phyloP scores from a whole-genome alignment of 2,888 invertebrate species.

The Dryadula phaetusa region DNA sequence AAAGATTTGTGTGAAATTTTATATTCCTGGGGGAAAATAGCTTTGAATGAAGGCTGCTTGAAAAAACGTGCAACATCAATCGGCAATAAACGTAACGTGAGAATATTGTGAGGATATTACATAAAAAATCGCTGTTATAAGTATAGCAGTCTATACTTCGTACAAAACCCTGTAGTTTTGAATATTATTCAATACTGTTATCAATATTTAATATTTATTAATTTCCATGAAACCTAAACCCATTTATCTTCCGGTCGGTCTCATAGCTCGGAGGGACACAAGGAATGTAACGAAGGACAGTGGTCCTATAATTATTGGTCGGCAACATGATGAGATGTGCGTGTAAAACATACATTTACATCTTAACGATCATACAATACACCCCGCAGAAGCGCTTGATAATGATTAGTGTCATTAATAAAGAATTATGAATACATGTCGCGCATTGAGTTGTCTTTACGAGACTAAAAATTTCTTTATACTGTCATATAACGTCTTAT shows the following conservation, averaged over 20 bases:
- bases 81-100: background rate
- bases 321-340: conserved; percentile 30
- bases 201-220: background rate
- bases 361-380: conserved; percentile 32
- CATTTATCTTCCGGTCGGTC: conserved; percentile 36
- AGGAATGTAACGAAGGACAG: conserved; percentile 47
- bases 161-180: no score
- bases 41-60: background rate
- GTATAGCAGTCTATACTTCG: no score
- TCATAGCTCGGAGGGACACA: conserved; percentile 41
- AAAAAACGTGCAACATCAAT: conserved; percentile 2
- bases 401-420: conserved; percentile 29
- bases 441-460: background rate
- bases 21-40: conserved; percentile 37
- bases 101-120: background rate
- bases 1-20: conserved; percentile 41
- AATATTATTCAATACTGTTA: no score
- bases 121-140: background rate
- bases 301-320: conserved; percentile 43
- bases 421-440: background rate
- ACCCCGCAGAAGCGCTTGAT: conserved; percentile 9
- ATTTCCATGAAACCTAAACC: conserved; percentile 1
- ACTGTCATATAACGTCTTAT: no score
- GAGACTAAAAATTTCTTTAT: background rate
- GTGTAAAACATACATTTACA: conserved; percentile 40